A percentile compares a stretch with the other conserved stretches of the same genome.
These are phyloP conservation scores for Paraescarpia echinospica DNA, from an alignment of 1,140 invertebrate species.

Conservation along the genomic window DNA sequence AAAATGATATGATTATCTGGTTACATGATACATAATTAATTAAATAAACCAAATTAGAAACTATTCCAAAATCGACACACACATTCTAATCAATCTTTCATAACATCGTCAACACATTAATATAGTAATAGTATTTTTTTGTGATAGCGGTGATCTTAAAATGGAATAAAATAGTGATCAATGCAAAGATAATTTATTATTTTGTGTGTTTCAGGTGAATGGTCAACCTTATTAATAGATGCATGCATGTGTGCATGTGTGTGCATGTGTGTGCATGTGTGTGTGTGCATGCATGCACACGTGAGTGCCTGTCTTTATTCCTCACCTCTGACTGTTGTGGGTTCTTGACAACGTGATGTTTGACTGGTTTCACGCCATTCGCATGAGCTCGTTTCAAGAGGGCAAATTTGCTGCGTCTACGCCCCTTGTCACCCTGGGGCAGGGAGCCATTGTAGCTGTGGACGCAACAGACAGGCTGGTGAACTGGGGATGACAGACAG, in stretches of 20 bases:
- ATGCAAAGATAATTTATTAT: too few species aligned
- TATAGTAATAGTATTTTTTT: too few species aligned
- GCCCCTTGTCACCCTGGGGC: constrained; percentile 86
- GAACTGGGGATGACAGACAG: background rate
- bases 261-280: too few species aligned
- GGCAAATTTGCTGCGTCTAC: constrained; percentile 91
- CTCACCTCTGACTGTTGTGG: constrained; percentile 67
- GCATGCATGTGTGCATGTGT: too few species aligned
- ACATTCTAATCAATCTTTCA: background rate
- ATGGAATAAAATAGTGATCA: too few species aligned
- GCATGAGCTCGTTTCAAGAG: constrained; percentile 78
- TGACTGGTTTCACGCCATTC: constrained; percentile 92
- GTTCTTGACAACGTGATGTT: constrained; percentile 91
- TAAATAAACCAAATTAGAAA: too few species aligned
- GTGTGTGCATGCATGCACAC: background rate
- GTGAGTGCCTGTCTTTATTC: background rate
- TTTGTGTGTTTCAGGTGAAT: background rate
- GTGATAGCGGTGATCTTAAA: too few species aligned
- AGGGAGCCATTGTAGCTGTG: constrained; percentile 92
- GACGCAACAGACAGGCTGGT: background rate
- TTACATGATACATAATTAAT: background rate
- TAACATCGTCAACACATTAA: too few species aligned
- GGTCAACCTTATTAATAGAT: too few species aligned
- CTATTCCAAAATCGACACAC: background rate
- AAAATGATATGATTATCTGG: background rate